Percentiles rank a stretch among this genome's conserved stretches.
Evolutionary conservation across 2,888 invertebrate genomes (phyloP).

Genomic region (Psylliodes chrysocephalus): DNA sequence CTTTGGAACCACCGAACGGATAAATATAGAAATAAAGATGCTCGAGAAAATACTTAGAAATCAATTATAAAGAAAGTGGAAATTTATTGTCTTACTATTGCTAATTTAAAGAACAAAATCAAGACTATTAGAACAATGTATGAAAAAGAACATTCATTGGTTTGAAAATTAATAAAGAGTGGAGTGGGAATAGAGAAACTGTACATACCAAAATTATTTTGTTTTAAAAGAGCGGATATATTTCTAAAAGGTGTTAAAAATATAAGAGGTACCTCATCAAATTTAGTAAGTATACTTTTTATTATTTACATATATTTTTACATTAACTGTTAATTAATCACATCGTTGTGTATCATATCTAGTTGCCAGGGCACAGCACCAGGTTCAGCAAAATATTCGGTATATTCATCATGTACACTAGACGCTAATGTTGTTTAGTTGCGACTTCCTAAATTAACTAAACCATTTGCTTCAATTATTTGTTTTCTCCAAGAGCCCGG

Average conservation of each 20-base stretch:
- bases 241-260: too few relatives aligned
- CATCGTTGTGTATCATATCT: constrained; percentile 38
- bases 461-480: constrained; percentile 35
- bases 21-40: too few relatives aligned
- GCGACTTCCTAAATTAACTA: constrained; percentile 31
- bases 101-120: too few relatives aligned
- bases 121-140: too few relatives aligned
- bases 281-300: constrained; percentile 42
- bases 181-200: constrained; percentile 36
- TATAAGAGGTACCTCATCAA: constrained; percentile 41
- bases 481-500: constrained; percentile 43
- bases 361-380: constrained; percentile 43
- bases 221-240: too few relatives aligned
- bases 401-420: too few relatives aligned
- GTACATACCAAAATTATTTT: constrained; percentile 43
- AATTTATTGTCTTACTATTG: constrained; percentile 25
- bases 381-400: too few relatives aligned
- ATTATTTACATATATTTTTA: constrained; percentile 22
- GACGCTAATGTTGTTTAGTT: constrained; percentile 35
- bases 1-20: too few relatives aligned
- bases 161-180: constrained; percentile 50
- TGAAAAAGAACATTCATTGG: constrained; percentile 55
- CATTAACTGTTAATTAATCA: constrained; percentile 30
- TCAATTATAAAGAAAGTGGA: constrained; percentile 49
- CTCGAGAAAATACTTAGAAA: constrained; percentile 55